These are phyloP conservation scores for Argya squamiceps DNA, from an alignment of 2,797 vertebrate species.

Conservation along the genomic window DNA sequence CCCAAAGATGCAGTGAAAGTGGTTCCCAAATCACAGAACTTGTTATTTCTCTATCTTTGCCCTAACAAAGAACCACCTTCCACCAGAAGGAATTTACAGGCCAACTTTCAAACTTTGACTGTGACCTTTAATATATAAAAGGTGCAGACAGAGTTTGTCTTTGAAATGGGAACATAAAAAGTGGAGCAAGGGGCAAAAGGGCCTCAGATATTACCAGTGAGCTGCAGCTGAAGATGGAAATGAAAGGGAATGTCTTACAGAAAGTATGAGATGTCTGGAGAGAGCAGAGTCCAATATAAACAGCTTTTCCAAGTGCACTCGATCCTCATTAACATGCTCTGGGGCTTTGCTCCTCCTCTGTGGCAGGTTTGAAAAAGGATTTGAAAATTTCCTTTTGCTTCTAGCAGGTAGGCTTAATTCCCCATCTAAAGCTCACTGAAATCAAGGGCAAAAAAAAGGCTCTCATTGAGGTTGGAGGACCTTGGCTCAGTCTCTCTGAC, in stretches of 20 bases:
- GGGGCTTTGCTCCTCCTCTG: not conserved
- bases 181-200: not conserved
- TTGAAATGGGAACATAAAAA: not conserved
- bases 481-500: not conserved
- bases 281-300: not conserved
- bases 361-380: not conserved
- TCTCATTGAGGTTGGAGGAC: not conserved
- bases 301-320: not conserved
- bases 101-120: not conserved
- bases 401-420: not conserved
- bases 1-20: not conserved
- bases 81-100: not conserved
- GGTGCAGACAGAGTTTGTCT: not conserved
- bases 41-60: not conserved
- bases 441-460: not conserved
- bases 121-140: not conserved
- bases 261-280: not conserved
- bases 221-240: not conserved
- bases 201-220: not conserved
- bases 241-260: not conserved
- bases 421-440: not conserved
- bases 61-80: not conserved
- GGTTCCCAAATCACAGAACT: not conserved
- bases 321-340: not conserved
- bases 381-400: not conserved